phyloP scores from a whole-genome alignment of 1,140 invertebrate species.

The Plodia interpunctella region DNA sequence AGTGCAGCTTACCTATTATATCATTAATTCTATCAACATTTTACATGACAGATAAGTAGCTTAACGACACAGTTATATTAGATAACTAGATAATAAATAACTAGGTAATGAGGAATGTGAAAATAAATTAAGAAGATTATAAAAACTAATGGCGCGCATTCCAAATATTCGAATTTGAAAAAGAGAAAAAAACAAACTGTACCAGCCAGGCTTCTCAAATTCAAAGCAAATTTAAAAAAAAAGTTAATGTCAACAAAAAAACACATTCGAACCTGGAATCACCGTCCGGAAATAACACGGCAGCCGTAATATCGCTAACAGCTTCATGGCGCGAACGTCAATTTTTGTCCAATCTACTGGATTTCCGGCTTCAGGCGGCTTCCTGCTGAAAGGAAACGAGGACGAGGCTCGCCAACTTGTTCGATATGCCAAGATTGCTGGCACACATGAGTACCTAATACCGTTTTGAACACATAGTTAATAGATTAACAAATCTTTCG shows the following conservation, averaged over 20 bases:
- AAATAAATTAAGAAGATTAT: no score
- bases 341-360: conserved; percentile 59
- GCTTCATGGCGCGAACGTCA: conserved; percentile 26
- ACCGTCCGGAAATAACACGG: background rate
- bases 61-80: no score
- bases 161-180: no score
- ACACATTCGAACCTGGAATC: conserved; percentile 2
- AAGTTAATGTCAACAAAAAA: conserved; percentile 1
- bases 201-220: no score
- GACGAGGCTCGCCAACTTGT: conserved; percentile 14
- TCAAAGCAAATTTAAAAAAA: no score
- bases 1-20: background rate
- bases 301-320: conserved; percentile 12
- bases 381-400: conserved; percentile 43
- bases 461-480: no score
- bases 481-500: no score
- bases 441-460: background rate
- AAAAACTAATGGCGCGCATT: no score
- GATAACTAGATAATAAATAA: no score
- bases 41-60: background rate
- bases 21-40: background rate
- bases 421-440: background rate
- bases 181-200: no score
- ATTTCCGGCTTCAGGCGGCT: conserved; percentile 45
- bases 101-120: no score